Evolutionary conservation across 2,888 invertebrate genomes (phyloP), one percentile per base, ranked within the genome.

Genomic region (Scaptomyza flava): DNA sequence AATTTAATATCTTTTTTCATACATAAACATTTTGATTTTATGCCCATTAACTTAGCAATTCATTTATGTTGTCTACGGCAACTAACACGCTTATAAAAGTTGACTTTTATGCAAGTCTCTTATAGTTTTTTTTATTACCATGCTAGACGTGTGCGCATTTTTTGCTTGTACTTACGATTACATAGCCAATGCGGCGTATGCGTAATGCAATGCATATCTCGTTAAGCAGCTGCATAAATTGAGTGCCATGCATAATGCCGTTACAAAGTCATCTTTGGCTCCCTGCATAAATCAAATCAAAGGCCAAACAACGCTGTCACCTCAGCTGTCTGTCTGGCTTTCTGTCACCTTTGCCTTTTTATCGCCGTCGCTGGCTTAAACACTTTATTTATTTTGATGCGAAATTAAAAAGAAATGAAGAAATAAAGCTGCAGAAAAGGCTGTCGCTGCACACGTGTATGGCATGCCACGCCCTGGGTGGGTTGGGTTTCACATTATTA

Each of bases 401-500:
- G 33, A 64, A 80, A 78, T 80, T 72, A 81, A 79, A 78, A 87
- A 65, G 52, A 46, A 43, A 38, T 11, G 72, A 85, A 61, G 52
- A 45, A 48, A 41, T 8, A 50, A 34, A 43, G 47, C n/a, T 8
- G 3, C n/a, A 9, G 48, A 46, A 68, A 66, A 57, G 51, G 11
- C 45, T 57, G 50, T 8, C 17, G 23, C 23, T 33, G 17, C 41
- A 43, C 38, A 38, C 23, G 20, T 52, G 42, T 38, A 30, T 12
- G 12, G 34, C 27, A 23, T 47, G 64, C 53, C 65, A 27, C 46
- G 34, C 53, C 62, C 27, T 27, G 50, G 33, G 48, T 42, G 77
- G 46, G 14, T 20, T 45, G 45, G 36, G 34, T 68, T 68, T 41
- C 68, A 79, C 87, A 79, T 81, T 84, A 88, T 84, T 88, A 88